A percentile compares a stretch with the other conserved stretches of the same genome.
Conservation (phyloP, 1,140 invertebrate species). For the Papilio aristodemus region DNA sequence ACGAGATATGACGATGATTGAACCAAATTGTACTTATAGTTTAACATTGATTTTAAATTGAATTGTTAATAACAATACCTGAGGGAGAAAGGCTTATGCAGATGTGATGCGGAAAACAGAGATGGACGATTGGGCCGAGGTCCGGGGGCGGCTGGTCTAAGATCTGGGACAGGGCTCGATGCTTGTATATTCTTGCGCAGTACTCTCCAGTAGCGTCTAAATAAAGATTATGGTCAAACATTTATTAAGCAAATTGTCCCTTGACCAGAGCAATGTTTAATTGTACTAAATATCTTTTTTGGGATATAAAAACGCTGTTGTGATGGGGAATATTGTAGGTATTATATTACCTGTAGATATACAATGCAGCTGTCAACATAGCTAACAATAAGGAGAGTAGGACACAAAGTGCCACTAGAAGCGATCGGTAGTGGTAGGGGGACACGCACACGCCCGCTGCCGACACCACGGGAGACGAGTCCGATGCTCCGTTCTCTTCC, state of each 20-base stretch:
- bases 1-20: too few species aligned
- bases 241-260: too few species aligned
- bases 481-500: slow-evolving; percentile 64
- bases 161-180: slow-evolving; percentile 72
- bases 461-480: slow-evolving; percentile 61
- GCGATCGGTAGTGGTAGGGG: slow-evolving; percentile 64
- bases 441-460: slow-evolving; percentile 68
- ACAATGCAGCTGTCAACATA: slow-evolving; percentile 67
- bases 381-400: slow-evolving; percentile 64
- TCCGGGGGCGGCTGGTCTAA: slow-evolving; percentile 64
- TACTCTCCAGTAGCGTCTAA: slow-evolving; percentile 84
- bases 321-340: too few species aligned
- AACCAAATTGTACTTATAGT: too few species aligned
- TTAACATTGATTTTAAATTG: too few species aligned
- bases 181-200: slow-evolving; percentile 85
- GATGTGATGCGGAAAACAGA: slow-evolving; percentile 81
- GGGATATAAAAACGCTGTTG: too few species aligned
- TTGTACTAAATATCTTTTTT: neutral
- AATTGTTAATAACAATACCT: slow-evolving; percentile 61
- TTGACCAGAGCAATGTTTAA: neutral
- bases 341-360: slow-evolving; percentile 63
- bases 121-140: slow-evolving; percentile 74
- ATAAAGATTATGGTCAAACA: neutral
- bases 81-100: slow-evolving; percentile 83
- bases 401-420: slow-evolving; percentile 65